These are phyloP conservation scores for Phoxinus dragarum DNA, from an alignment of 2,797 vertebrate species.

Conservation along the genomic window DNA sequence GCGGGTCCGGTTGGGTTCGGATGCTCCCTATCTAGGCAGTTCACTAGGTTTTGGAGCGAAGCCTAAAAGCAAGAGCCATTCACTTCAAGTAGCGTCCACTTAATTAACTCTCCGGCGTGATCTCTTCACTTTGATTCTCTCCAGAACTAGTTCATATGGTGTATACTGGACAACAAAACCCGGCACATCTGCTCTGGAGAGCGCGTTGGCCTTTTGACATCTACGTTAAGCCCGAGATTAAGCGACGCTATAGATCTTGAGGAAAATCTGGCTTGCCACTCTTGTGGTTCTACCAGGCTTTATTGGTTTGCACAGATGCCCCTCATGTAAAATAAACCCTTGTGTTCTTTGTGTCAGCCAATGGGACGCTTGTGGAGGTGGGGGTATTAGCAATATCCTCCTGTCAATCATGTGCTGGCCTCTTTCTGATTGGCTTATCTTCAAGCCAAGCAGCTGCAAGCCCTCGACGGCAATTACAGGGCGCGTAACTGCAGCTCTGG, in stretches of 20 bases:
- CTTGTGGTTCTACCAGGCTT: constrained; percentile 20
- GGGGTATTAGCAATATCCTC: background rate
- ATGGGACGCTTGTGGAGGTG: constrained; percentile 23
- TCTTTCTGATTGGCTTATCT: constrained; percentile 32
- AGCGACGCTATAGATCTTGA: constrained; percentile 39
- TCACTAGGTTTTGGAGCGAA: constrained; percentile 9
- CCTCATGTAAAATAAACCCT: constrained; percentile 19
- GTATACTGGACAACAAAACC: constrained; percentile 44
- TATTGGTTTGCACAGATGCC: constrained; percentile 45
- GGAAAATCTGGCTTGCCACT: constrained; percentile 37
- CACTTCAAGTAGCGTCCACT: constrained; percentile 29
- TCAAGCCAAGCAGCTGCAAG: constrained; percentile 40
- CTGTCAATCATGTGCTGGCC: constrained; percentile 21
- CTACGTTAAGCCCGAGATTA: constrained; percentile 48
- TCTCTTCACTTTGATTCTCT: constrained; percentile 40
- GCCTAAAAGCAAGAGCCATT: constrained; percentile 25
- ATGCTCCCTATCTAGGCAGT: constrained; percentile 13
- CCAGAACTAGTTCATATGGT: constrained; percentile 48
- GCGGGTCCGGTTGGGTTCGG: background rate
- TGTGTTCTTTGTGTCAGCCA: constrained; percentile 16
- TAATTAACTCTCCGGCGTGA: constrained; percentile 50
- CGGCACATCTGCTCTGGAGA: constrained; percentile 50
- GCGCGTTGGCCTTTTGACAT: constrained; percentile 46
- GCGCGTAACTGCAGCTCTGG: constrained; percentile 42
- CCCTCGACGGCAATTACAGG: constrained; percentile 37